phyloP scores from a whole-genome alignment of 2,888 invertebrate species.

The Euphydryas editha region DNA sequence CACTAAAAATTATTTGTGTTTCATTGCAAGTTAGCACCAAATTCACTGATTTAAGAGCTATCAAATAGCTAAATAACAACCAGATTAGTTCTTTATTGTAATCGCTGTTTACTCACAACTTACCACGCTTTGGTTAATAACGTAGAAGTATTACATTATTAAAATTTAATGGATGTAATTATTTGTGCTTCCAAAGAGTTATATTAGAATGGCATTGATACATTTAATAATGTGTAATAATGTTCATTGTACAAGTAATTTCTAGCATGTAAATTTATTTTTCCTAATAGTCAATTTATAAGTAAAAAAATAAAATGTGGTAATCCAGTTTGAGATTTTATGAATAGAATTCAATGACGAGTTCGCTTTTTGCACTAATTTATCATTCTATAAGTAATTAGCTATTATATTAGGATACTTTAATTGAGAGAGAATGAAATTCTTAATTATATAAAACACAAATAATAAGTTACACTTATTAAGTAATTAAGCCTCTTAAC shows the following conservation, averaged over 20 bases:
- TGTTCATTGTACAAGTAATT: slow-evolving; percentile 2
- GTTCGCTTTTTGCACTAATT: slow-evolving; percentile 61
- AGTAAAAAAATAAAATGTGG: slow-evolving; percentile 13
- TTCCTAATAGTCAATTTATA: slow-evolving; percentile 9
- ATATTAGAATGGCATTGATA: too few species aligned
- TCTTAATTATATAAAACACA: slow-evolving; percentile 26
- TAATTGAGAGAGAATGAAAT: slow-evolving; percentile 33
- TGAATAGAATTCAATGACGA: slow-evolving; percentile 51
- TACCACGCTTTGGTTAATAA: too few species aligned
- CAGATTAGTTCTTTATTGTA: too few species aligned
- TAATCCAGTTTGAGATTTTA: slow-evolving; percentile 61
- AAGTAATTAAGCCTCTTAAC: slow-evolving; percentile 33
- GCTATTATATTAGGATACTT: slow-evolving; percentile 27
- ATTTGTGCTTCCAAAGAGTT: background rate
- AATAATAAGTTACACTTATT: slow-evolving; percentile 37
- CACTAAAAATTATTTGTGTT: slow-evolving; percentile 16
- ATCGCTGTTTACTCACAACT: too few species aligned
- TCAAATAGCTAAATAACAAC: background rate
- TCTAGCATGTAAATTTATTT: slow-evolving; percentile 3
- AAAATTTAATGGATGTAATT: too few species aligned
- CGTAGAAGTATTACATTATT: too few species aligned
- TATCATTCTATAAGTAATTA: slow-evolving; percentile 19
- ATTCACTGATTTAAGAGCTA: background rate
- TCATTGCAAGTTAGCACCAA: slow-evolving; percentile 8
- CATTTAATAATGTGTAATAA: background rate